phyloP scores from a whole-genome alignment of 2,888 invertebrate species.

The Ptilodon capucinus region DNA sequence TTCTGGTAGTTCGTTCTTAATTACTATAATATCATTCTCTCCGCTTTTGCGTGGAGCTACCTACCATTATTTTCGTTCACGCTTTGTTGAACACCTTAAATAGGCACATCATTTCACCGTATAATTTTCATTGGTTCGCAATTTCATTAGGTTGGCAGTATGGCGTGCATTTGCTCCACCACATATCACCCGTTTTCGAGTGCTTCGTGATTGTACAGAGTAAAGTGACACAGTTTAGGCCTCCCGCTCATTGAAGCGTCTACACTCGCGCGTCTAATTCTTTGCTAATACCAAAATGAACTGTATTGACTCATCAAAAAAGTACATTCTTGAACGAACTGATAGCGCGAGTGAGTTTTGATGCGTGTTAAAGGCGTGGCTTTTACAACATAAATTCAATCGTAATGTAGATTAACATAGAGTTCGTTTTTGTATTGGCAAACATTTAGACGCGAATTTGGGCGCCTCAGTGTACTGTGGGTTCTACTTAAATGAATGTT shows the following conservation, averaged over 20 bases:
- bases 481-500: conserved; percentile 50
- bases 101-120: conserved; percentile 54
- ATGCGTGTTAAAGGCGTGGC: too few relatives aligned
- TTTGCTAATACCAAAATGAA: too few relatives aligned
- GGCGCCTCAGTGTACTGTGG: too few relatives aligned
- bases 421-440: too few relatives aligned
- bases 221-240: conserved; percentile 49
- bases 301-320: too few relatives aligned
- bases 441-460: too few relatives aligned
- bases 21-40: conserved; percentile 63
- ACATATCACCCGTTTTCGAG: conserved; percentile 40
- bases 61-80: conserved; percentile 61
- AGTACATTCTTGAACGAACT: too few relatives aligned
- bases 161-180: conserved; percentile 22
- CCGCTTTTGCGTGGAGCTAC: conserved; percentile 32
- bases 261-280: too few relatives aligned
- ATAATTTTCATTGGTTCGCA: conserved; percentile 54
- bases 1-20: conserved; percentile 55
- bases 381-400: too few relatives aligned
- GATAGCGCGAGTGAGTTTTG: too few relatives aligned
- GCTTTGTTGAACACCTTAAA: conserved; percentile 62
- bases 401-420: too few relatives aligned
- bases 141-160: conserved; percentile 46
- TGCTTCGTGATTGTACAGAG: conserved; percentile 33
- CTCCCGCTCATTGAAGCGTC: too few relatives aligned